phyloP scores from a whole-genome alignment of 2,797 vertebrate genomes.

The Tapirus indicus region DNA sequence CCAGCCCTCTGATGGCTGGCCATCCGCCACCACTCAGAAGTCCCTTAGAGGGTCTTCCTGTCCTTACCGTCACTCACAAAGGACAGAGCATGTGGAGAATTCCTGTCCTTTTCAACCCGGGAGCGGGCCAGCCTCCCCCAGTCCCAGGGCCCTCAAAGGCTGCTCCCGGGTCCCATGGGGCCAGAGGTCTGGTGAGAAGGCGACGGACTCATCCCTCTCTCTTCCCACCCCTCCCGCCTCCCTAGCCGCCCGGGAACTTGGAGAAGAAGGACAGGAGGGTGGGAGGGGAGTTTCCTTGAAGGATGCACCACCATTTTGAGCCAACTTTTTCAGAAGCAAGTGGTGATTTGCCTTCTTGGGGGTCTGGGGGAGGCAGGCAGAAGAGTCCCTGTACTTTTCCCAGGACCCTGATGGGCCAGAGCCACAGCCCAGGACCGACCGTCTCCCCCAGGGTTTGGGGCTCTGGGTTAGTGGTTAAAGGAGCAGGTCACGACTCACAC shows the following conservation, averaged over 20 bases:
- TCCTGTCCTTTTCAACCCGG: conserved; percentile 10
- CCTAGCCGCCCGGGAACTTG: background rate
- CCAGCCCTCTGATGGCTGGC: background rate
- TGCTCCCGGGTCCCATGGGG: background rate
- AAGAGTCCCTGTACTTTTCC: background rate
- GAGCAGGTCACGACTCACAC: background rate
- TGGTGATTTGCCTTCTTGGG: background rate
- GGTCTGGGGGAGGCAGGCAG: background rate
- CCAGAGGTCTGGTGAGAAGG: background rate
- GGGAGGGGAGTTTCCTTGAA: background rate
- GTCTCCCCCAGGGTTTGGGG: too few relatives aligned
- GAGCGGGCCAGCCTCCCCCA: background rate
- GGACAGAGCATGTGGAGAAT: background rate
- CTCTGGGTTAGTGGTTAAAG: background rate
- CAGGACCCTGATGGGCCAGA: background rate
- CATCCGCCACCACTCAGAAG: background rate
- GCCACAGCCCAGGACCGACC: background rate
- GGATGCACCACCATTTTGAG: background rate
- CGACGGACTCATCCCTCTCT: background rate
- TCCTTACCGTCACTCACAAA: background rate
- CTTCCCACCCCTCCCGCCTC: rapidly evolving
- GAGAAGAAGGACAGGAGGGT: too few relatives aligned
- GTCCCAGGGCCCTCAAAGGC: background rate
- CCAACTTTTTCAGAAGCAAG: background rate
- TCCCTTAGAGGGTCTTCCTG: background rate